Evolutionary conservation across 1,140 invertebrate species (phyloP).

Genomic region (Drosophila oshimai): DNA sequence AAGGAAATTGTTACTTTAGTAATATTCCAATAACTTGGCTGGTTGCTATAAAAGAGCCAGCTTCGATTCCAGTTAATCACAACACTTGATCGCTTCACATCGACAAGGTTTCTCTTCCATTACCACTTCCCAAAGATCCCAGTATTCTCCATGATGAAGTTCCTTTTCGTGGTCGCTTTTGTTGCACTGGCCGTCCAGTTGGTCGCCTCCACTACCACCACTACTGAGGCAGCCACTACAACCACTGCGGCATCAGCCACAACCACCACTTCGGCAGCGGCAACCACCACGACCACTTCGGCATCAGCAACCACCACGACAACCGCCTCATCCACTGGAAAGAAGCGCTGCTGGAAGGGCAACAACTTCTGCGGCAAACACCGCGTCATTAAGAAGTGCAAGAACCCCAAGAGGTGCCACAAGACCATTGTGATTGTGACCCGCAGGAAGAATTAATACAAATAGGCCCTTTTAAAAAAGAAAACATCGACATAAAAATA

Average conservation of each 20-base stretch:
- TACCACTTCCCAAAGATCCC: not conserved
- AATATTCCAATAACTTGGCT: too few species aligned
- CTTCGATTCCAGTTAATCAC: not conserved
- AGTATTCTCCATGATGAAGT: not conserved
- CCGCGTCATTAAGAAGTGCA: not conserved
- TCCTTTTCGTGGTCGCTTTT: not conserved
- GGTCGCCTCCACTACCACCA: not conserved
- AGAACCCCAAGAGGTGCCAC: not conserved
- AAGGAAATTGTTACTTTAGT: too few species aligned
- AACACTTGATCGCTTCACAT: not conserved
- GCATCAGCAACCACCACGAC: not conserved
- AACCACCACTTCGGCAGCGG: not conserved
- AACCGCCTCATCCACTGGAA: not conserved
- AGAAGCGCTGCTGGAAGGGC: slow-evolving; percentile 12
- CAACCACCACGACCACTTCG: not conserved
- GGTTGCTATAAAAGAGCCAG: not conserved
- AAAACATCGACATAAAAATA: too few species aligned
- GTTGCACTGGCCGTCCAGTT: slow-evolving; percentile 7
- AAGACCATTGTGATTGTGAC: not conserved
- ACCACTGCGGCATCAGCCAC: not conserved
- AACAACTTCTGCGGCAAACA: slow-evolving; percentile 15
- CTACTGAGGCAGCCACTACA: not conserved
- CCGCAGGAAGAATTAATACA: not conserved
- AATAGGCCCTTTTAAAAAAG: too few species aligned
- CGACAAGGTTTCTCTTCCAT: not conserved